Evolutionary conservation across 2,888 invertebrate species (phyloP).

Genomic region (Pseudeuparius sepicola): DNA sequence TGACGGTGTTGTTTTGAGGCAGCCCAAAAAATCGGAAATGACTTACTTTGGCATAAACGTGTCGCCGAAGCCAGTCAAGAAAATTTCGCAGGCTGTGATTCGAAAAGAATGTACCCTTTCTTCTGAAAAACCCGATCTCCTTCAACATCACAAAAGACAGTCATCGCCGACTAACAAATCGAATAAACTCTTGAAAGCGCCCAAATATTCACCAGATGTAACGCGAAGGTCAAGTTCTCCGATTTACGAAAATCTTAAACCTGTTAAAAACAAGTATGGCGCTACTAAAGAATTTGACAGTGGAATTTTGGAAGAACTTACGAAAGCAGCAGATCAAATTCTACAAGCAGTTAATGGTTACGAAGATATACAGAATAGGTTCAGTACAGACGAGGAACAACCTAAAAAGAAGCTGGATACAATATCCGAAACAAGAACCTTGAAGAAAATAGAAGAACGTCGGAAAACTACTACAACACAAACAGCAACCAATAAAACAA

Average conservation of each 20-base stretch:
- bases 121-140: slow-evolving; percentile 33
- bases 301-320: slow-evolving; percentile 46
- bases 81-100: slow-evolving; percentile 26
- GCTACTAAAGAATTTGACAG: slow-evolving; percentile 31
- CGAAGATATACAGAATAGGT: slow-evolving; percentile 36
- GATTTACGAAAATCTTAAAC: slow-evolving; percentile 36
- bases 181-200: slow-evolving; percentile 7
- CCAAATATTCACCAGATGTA: slow-evolving; percentile 15
- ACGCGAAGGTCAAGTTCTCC: slow-evolving; percentile 24
- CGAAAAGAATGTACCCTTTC: slow-evolving; percentile 25
- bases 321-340: slow-evolving; percentile 49
- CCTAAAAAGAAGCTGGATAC: slow-evolving; percentile 32
- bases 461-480: slow-evolving; percentile 23
- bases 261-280: slow-evolving; percentile 18
- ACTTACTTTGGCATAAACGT: slow-evolving; percentile 36
- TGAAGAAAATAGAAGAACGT: slow-evolving; percentile 26
- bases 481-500: slow-evolving; percentile 23
- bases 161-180: slow-evolving; percentile 8
- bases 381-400: slow-evolving; percentile 34
- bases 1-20: slow-evolving; percentile 32
- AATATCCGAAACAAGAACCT: slow-evolving; percentile 38
- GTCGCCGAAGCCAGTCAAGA: slow-evolving; percentile 28
- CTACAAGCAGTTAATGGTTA: slow-evolving; percentile 45
- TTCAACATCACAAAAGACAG: slow-evolving; percentile 27
- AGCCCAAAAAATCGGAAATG: slow-evolving; percentile 38